phyloP scores from a whole-genome alignment of 2,797 vertebrate genomes.

The Mus minutoides region DNA sequence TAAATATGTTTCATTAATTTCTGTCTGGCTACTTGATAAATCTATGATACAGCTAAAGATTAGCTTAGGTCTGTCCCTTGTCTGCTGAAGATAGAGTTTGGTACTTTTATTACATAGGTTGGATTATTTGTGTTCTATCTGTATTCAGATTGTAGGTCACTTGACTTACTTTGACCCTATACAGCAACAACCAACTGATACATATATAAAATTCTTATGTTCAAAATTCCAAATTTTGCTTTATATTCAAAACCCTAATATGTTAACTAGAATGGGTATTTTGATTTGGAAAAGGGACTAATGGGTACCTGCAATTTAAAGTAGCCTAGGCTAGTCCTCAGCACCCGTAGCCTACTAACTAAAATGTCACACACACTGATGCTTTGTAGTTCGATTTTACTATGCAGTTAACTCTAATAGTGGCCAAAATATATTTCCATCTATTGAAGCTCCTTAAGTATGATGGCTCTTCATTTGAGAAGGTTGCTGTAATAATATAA shows the following conservation, averaged over 20 bases:
- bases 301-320: neutral
- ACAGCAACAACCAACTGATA: neutral
- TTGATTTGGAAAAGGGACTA: neutral
- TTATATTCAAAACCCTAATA: constrained; percentile 39
- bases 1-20: neutral
- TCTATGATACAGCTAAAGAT: neutral
- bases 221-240: neutral
- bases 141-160: neutral
- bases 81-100: neutral
- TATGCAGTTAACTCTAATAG: neutral
- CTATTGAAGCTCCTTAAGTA: constrained; percentile 17
- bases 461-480: neutral
- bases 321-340: neutral
- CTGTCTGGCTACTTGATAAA: neutral
- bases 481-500: constrained; percentile 1
- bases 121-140: neutral
- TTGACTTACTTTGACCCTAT: neutral
- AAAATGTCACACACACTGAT: neutral
- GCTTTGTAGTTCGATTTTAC: constrained; percentile 15
- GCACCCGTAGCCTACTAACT: neutral
- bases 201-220: neutral
- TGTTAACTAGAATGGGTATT: constrained; percentile 7
- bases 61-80: neutral
- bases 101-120: constrained; percentile 37
- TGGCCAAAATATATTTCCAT: neutral